These are phyloP conservation scores for Isoperla grammatica DNA, from an alignment of 2,888 invertebrate species.

Conservation along the genomic window DNA sequence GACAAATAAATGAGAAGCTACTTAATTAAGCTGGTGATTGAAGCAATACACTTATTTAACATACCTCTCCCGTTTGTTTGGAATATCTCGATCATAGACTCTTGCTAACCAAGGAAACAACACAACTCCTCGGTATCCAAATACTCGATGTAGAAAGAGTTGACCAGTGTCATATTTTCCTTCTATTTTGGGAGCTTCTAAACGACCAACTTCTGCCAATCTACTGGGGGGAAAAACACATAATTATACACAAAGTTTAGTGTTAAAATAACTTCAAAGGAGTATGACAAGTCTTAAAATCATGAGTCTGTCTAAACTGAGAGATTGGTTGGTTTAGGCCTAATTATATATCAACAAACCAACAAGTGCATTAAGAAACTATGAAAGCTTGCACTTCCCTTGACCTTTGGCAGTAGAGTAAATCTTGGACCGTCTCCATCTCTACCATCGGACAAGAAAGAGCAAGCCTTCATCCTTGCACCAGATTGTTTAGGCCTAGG, in stretches of 20 bases:
- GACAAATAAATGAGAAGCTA: too few species aligned
- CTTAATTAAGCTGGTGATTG: too few species aligned
- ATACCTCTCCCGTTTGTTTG: constrained; percentile 57
- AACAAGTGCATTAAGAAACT: not conserved
- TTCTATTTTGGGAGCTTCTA: constrained; percentile 78
- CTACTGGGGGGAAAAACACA: constrained; percentile 47
- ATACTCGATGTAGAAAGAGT: constrained; percentile 91
- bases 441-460: too few species aligned
- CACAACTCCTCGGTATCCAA: constrained; percentile 95
- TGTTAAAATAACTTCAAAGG: too few species aligned
- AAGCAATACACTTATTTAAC: too few species aligned
- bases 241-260: not conserved
- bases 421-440: too few species aligned
- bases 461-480: too few species aligned
- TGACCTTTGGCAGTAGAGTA: too few species aligned
- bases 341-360: not conserved
- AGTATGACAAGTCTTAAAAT: not conserved
- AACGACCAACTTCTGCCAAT: constrained; percentile 89
- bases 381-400: too few species aligned
- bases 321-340: not conserved
- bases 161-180: constrained; percentile 96
- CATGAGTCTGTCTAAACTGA: not conserved
- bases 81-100: constrained; percentile 89
- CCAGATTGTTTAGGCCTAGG: too few species aligned
- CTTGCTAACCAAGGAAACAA: constrained; percentile 95